Evolutionary conservation across 2,113 vertebrate species (phyloP).

Genomic region (Oenanthe melanoleuca): DNA sequence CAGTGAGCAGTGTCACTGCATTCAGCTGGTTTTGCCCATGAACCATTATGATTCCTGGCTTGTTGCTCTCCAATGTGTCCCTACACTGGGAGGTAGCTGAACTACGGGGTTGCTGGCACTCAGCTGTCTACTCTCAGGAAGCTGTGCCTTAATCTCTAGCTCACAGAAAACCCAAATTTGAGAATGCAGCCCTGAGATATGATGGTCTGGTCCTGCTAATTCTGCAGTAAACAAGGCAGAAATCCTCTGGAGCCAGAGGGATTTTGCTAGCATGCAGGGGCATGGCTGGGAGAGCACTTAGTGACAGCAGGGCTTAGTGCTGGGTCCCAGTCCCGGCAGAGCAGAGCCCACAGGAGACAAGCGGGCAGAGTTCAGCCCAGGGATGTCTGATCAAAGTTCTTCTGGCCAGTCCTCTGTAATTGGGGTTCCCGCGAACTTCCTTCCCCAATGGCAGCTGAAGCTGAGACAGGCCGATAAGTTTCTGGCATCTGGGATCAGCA

Average conservation of each 20-base stretch:
- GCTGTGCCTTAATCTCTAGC: neutral
- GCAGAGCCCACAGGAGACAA: neutral
- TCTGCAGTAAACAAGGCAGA: neutral
- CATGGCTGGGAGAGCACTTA: neutral
- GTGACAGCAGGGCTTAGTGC: neutral
- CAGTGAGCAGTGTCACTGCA: neutral
- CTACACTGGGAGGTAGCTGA: neutral
- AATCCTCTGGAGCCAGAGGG: neutral
- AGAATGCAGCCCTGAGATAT: neutral
- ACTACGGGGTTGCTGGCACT: neutral
- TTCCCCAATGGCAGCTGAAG: neutral
- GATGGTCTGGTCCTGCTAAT: neutral
- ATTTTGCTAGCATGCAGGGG: neutral
- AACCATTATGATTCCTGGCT: neutral
- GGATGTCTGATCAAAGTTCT: neutral
- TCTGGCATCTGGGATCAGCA: constrained; percentile 23
- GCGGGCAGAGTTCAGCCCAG: neutral
- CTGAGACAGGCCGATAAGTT: neutral
- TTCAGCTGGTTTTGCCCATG: neutral
- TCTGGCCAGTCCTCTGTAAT: neutral
- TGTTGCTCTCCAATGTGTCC: neutral
- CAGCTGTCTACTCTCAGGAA: neutral
- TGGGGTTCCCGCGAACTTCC: neutral
- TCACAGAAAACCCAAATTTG: neutral
- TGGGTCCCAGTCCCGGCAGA: neutral